These are phyloP conservation scores for Rhea pennata DNA, from an alignment of 2,113 vertebrate species.

Conservation along the genomic window DNA sequence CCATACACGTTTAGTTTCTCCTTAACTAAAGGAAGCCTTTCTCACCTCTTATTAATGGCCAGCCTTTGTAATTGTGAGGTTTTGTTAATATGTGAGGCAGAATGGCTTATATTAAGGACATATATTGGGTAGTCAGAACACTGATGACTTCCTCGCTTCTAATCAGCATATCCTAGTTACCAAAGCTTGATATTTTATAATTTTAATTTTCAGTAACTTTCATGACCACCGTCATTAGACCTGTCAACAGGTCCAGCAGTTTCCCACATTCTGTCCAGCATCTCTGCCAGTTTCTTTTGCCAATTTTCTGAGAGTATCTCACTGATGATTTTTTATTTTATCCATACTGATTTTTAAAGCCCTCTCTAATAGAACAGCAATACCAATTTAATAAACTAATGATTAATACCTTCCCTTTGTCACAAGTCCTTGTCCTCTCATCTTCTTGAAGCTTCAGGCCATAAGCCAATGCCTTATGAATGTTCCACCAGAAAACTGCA, in stretches of 20 bases:
- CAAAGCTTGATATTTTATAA: not conserved
- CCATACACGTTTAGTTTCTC: not conserved
- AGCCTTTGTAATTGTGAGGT: not conserved
- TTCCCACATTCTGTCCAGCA: not conserved
- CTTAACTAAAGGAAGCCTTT: not conserved
- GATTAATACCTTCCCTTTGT: not conserved
- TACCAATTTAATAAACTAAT: not conserved
- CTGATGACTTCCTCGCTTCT: fast-evolving
- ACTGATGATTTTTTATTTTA: not conserved
- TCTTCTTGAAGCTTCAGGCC: not conserved
- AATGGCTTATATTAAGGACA: not conserved
- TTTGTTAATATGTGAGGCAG: not conserved
- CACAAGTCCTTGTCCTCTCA: not conserved
- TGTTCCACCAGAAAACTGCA: not conserved
- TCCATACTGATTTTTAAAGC: not conserved
- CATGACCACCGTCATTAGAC: not conserved
- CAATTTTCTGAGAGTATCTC: not conserved
- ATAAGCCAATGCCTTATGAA: not conserved
- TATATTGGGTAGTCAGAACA: not conserved
- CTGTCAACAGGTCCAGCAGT: not conserved
- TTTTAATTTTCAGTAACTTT: not conserved
- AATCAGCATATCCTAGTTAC: not conserved
- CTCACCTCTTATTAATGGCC: not conserved
- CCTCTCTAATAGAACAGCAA: not conserved
- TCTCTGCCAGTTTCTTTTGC: no score